phyloP scores from a whole-genome alignment of 1,140 invertebrate species.

The Polyergus mexicanus region DNA sequence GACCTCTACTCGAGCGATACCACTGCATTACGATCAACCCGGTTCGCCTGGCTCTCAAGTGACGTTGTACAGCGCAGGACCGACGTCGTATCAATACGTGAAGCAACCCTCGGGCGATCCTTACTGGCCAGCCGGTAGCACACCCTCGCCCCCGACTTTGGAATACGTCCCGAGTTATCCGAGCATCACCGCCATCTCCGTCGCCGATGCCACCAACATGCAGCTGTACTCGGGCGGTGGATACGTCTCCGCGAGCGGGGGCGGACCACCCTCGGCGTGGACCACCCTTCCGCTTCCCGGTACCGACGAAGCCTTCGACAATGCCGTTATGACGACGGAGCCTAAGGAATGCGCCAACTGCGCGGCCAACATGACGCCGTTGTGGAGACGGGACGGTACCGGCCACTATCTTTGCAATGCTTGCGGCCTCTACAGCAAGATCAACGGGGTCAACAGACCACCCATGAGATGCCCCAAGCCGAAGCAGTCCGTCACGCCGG shows the following conservation, averaged over 20 bases:
- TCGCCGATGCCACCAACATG: slow-evolving; percentile 77
- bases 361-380: slow-evolving; percentile 93
- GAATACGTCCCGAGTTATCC: slow-evolving; percentile 80
- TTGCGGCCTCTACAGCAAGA: slow-evolving; percentile 94
- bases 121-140: slow-evolving; percentile 77
- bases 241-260: slow-evolving; percentile 73
- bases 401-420: slow-evolving; percentile 97
- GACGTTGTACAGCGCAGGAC: slow-evolving; percentile 86
- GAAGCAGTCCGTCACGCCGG: slow-evolving; percentile 86
- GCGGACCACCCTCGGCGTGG: slow-evolving; percentile 79
- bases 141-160: slow-evolving; percentile 77
- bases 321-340: slow-evolving; percentile 83
- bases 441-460: slow-evolving; percentile 95
- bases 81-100: slow-evolving; percentile 84
- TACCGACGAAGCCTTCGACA: slow-evolving; percentile 80
- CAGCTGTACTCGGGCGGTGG: slow-evolving; percentile 79
- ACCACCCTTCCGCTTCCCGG: slow-evolving; percentile 69
- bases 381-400: slow-evolving; percentile 95
- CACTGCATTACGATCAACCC: slow-evolving; percentile 87
- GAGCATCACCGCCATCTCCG: slow-evolving; percentile 75
- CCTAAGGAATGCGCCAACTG: slow-evolving; percentile 96
- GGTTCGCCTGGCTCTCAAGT: slow-evolving; percentile 87
- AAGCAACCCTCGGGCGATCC: slow-evolving; percentile 75
- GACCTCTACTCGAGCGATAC: slow-evolving; percentile 77
- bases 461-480: slow-evolving; percentile 86